Percentiles rank a stretch among this genome's conserved stretches.
Evolutionary conservation across 2,113 vertebrate genomes (phyloP).

Genomic region (sheep (Ovis aries)): ARS-UI_Ramb_v3.0 NC_056060.1:37887001-37887500

Average conservation of each 20-base stretch:
- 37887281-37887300: not conserved
- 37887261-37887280: not conserved
- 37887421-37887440: not conserved
- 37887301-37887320: not conserved
- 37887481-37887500: not conserved
- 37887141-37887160: not conserved
- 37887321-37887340: not conserved
- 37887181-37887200: not conserved
- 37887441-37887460: not conserved
- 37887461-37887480: not conserved
- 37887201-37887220: not conserved
- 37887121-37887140: not conserved
- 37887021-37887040: not conserved
- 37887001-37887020: not conserved
- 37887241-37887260: not conserved
- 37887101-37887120: not conserved
- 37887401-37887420: not conserved
- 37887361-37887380: not conserved
- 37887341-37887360: not conserved
- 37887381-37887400: not conserved
- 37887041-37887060: not conserved
- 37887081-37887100: not conserved
- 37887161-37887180: not conserved
- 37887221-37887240: not conserved
- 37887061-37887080: not conserved